Evolutionary conservation across 2,797 vertebrate genomes (phyloP).

Genomic region (Hephaestus fuliginosus): DNA sequence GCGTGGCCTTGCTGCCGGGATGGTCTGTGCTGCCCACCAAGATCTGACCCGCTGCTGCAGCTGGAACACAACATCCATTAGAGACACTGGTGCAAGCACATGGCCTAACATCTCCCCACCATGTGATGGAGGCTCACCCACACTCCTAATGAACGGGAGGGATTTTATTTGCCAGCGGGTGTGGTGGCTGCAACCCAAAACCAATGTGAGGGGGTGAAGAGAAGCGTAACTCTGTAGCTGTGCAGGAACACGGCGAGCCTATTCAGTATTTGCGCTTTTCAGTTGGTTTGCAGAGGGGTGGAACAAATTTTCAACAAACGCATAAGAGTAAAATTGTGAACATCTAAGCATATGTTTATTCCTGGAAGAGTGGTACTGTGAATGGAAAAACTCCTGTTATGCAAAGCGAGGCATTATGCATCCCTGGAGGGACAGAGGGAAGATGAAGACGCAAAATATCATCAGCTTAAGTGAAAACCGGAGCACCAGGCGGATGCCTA

Average conservation of each 20-base stretch:
- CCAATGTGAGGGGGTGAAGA: background rate
- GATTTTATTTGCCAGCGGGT: slow-evolving; percentile 25
- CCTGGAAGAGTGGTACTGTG: slow-evolving; percentile 62
- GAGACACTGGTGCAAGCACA: slow-evolving; percentile 30
- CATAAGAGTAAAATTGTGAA: slow-evolving; percentile 63
- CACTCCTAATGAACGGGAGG: slow-evolving; percentile 37
- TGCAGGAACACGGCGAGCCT: slow-evolving; percentile 10
- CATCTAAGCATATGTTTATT: slow-evolving; percentile 72
- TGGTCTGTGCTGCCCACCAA: slow-evolving; percentile 35
- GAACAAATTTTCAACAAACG: slow-evolving; percentile 62
- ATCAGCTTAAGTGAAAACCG: slow-evolving; percentile 79
- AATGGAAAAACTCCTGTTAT: slow-evolving; percentile 75
- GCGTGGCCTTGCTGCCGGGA: slow-evolving; percentile 58
- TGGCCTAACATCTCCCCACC: slow-evolving; percentile 31
- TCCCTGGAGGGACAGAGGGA: slow-evolving; percentile 66
- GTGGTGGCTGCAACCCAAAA: slow-evolving; percentile 30
- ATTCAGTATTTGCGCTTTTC: slow-evolving; percentile 34
- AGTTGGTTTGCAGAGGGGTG: slow-evolving; percentile 41
- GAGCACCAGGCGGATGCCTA: slow-evolving; percentile 56
- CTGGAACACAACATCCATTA: slow-evolving; percentile 57
- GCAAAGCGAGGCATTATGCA: slow-evolving; percentile 73
- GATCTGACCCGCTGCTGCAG: slow-evolving; percentile 54
- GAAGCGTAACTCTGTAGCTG: slow-evolving; percentile 6
- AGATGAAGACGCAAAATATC: slow-evolving; percentile 78
- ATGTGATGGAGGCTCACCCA: slow-evolving; percentile 36